Percentiles rank a stretch among this genome's conserved stretches.
These are phyloP conservation scores for Tychaedon coryphoeus DNA, from an alignment of 2,113 vertebrate species.

Conservation along the genomic window DNA sequence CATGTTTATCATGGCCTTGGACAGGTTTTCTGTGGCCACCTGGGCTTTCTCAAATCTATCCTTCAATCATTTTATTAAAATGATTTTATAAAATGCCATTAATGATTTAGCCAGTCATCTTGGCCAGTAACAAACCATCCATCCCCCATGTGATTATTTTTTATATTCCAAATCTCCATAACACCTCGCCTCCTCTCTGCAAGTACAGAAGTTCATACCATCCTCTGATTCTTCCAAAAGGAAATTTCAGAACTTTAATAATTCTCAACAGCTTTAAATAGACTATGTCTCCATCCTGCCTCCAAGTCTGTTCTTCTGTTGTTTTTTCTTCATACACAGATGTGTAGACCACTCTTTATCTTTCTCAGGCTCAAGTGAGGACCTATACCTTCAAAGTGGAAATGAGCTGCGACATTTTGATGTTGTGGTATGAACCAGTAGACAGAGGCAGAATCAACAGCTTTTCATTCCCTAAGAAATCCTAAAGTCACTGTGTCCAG, in stretches of 20 bases:
- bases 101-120: not conserved
- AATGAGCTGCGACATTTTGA: not conserved
- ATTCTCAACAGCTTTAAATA: not conserved
- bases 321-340: not conserved
- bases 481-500: not conserved
- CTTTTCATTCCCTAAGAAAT: not conserved
- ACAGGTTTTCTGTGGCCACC: not conserved
- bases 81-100: not conserved
- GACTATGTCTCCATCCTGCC: not conserved
- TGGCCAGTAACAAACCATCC: not conserved
- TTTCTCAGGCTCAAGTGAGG: not conserved
- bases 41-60: not conserved
- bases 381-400: not conserved
- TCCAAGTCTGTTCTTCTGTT: not conserved
- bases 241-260: not conserved
- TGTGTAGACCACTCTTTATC: not conserved
- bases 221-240: not conserved
- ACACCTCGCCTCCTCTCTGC: accelerated
- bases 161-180: not conserved
- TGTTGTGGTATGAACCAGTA: not conserved
- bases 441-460: not conserved
- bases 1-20: not conserved
- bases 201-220: not conserved
- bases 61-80: not conserved
- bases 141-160: not conserved